Evolutionary conservation across 2,113 vertebrate species (phyloP), one percentile per base, ranked within the genome.

Genomic region (Rousettus leschenaultii): DNA sequence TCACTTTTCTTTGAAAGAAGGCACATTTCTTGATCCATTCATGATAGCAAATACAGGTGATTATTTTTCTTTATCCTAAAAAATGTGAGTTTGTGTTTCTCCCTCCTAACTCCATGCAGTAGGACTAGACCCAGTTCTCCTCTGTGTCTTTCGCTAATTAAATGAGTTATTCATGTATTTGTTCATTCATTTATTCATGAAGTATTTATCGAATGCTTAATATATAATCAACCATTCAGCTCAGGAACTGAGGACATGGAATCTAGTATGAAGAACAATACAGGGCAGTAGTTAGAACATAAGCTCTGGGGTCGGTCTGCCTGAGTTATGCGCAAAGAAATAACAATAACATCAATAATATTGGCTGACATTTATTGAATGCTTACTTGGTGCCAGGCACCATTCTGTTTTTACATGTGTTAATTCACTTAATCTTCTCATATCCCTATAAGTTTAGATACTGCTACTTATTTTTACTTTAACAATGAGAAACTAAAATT

Each of bases 51-150:
- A 87, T 26, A 38, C 0, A 35, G 22, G 38, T 22, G 63, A 89
- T 66, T 66, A 26, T 74, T 79, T 93, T 85, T 43, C 70, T 82
- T 92, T 89, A 79, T 89, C 53, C 73, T 94, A 71, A 51, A 38
- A 91, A 82, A 73, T 45, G 19, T 16, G 11, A 85, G 40, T 86
- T 55, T 86, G 21, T n/a, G 22, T 83, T 93, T 91, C 55, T n/a
- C 38, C 33, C 92, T 92, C 18, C 19, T 30, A 87, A 92, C 2
- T 19, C 51, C 45, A 83, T 38, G 68, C 6, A 2, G 24, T 26
- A 86, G 26, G 15, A 63, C 33, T 40, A 73, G 53, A 68, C 38
- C 26, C 53, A 78, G 1, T 78, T 92, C 14, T 83, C 48, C 24
- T 65, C 43, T 65, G 70, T 15, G 6, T 57, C 45, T 86, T 80